phyloP scores from a whole-genome alignment of 2,113 vertebrate genomes.

The Morone saxatilis region DNA sequence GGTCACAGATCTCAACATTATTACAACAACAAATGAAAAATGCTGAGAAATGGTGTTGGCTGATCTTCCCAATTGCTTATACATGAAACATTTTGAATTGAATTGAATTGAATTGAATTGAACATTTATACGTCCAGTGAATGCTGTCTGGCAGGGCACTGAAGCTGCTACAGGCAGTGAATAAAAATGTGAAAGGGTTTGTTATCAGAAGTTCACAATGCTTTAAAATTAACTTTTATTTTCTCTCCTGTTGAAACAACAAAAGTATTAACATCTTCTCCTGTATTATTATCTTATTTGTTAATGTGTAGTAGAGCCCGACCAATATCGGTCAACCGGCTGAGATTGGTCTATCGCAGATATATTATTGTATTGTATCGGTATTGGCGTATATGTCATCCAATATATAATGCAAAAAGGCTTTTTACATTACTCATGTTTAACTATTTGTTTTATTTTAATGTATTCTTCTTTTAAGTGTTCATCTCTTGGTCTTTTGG shows the following conservation, averaged over 20 bases:
- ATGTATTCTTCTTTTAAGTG: too few relatives aligned
- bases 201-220: background rate
- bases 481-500: too few relatives aligned
- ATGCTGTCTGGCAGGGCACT: background rate
- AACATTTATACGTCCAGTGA: conserved; percentile 12
- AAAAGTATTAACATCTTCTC: background rate
- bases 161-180: background rate
- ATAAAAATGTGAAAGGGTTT: background rate
- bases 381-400: too few relatives aligned
- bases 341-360: too few relatives aligned
- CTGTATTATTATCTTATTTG: background rate
- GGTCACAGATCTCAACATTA: conserved; percentile 47
- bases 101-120: too few relatives aligned
- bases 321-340: too few relatives aligned
- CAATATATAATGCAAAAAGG: too few relatives aligned
- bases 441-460: too few relatives aligned
- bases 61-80: conserved; percentile 17
- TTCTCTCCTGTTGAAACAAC: background rate
- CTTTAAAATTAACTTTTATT: background rate
- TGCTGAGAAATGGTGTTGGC: conserved; percentile 18
- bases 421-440: too few relatives aligned
- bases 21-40: conserved; percentile 55
- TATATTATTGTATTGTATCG: too few relatives aligned
- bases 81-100: background rate
- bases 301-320: background rate